These are phyloP conservation scores for Bovichtus variegatus DNA, from an alignment of 2,797 vertebrate genomes.

Conservation along the genomic window DNA sequence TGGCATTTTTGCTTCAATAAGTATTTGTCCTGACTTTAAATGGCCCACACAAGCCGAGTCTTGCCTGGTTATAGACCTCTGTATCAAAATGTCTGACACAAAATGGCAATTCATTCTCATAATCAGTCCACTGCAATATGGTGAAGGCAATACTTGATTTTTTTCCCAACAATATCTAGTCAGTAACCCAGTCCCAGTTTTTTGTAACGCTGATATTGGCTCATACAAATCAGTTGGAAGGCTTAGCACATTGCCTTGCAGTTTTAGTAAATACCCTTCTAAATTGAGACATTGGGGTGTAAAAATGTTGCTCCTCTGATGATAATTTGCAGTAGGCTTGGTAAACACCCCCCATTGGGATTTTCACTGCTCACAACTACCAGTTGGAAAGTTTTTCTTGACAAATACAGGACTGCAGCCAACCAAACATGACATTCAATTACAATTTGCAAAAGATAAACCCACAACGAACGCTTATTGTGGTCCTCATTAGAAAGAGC, in stretches of 20 bases:
- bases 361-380: neutral
- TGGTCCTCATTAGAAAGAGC: neutral
- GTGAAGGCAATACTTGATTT: neutral
- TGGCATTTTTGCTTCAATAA: neutral
- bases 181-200: neutral
- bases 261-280: neutral
- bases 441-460: conserved; percentile 3
- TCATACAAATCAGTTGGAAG: neutral
- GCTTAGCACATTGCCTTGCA: neutral
- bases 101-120: neutral
- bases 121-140: neutral
- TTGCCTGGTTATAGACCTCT: neutral
- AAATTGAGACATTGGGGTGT: neutral
- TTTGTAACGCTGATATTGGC: neutral
- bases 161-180: neutral
- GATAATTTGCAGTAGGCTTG: neutral
- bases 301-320: neutral
- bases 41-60: neutral
- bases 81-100: neutral
- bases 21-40: neutral
- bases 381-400: neutral
- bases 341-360: neutral
- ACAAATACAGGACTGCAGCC: conserved; percentile 10
- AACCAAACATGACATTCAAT: conserved; percentile 8
- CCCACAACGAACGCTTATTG: neutral